Percentiles rank a stretch among this genome's conserved stretches.
These are phyloP conservation scores for Ptychobarbus kaznakovi DNA, from an alignment of 2,797 vertebrate genomes.

Conservation along the genomic window DNA sequence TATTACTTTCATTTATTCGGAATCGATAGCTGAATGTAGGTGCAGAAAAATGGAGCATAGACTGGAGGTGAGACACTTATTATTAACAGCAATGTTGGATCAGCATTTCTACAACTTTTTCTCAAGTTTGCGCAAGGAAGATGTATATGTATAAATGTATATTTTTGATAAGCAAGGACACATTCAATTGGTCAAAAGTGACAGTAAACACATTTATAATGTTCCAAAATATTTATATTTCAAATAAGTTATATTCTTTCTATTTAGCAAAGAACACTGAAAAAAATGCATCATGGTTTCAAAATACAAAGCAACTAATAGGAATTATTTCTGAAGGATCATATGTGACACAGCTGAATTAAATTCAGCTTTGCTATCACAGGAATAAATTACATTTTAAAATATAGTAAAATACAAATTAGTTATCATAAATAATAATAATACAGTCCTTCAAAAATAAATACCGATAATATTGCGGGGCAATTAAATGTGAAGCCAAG, in stretches of 20 bases:
- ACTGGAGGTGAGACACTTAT: slow-evolving; percentile 25
- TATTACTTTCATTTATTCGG: slow-evolving; percentile 33
- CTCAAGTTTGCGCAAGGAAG: no score
- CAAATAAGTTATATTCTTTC: background rate
- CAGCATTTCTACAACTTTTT: background rate
- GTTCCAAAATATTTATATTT: background rate
- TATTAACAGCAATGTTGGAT: background rate
- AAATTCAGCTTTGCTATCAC: background rate
- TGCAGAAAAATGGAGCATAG: slow-evolving; percentile 11
- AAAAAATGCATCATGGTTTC: background rate
- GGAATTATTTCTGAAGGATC: no score
- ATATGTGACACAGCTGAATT: background rate
- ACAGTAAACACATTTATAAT: background rate
- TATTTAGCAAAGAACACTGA: background rate
- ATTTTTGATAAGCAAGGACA: background rate
- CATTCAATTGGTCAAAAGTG: background rate
- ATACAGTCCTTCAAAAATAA: background rate
- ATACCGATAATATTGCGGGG: background rate
- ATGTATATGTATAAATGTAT: background rate
- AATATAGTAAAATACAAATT: background rate
- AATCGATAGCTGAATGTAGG: background rate
- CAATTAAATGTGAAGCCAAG: background rate
- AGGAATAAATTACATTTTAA: background rate
- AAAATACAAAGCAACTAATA: background rate
- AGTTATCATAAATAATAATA: background rate